Base-by-base conservation (phyloP, 92 coral and sea anemone genomes). In the Heteractis magnifica region DNA sequence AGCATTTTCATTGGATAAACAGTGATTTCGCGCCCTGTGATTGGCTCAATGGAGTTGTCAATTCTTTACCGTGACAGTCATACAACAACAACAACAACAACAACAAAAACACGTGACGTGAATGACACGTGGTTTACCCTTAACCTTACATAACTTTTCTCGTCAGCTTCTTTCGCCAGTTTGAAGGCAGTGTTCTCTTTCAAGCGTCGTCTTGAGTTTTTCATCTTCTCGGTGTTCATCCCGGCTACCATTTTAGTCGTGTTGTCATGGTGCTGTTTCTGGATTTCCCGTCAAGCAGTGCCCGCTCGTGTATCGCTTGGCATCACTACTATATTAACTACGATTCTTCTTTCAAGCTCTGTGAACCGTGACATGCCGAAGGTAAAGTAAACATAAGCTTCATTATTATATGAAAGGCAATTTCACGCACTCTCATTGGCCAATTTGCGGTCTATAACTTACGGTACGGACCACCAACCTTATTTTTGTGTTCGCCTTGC, bases 281-380 rank as follows among this genome's bases (percentile, higher is more conserved):
- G 97, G 97, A 93, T 93, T 16, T 84, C 91, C 19, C 91, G 94
- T 21, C 85, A 86, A 60, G 94, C 97, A 3, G 92, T 91, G 48
- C 97, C 97, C 4, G 97, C 97, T 53, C 94, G 97, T 15, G 91
- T 91, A 8, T 88, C 97, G 21, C 85, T 93, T 58, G 93, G 97
- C n/a, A 91, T 93, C 23, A 93, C 97, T 3, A 90, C 92, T 4
- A 89, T 93, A 5, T 86, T 93, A 16, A 88, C 97, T 10, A 86
- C 92, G 11, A 89, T 93, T 53, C 90, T 93, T 34, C 86, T 93
- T 58, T 90, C 92, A 11, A 84, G 90, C 52, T 71, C 90, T 26
- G 85, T 90, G 82, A 93, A 93, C 77, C 71, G 75, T 2, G 82
- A 78, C 12, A 93, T 93, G 92, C 97, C 97, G 14, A 89, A 87